Percentiles rank a stretch among this genome's conserved stretches.
phyloP scores from a whole-genome alignment of 2,113 vertebrate genomes.

The Falco punctatus region DNA sequence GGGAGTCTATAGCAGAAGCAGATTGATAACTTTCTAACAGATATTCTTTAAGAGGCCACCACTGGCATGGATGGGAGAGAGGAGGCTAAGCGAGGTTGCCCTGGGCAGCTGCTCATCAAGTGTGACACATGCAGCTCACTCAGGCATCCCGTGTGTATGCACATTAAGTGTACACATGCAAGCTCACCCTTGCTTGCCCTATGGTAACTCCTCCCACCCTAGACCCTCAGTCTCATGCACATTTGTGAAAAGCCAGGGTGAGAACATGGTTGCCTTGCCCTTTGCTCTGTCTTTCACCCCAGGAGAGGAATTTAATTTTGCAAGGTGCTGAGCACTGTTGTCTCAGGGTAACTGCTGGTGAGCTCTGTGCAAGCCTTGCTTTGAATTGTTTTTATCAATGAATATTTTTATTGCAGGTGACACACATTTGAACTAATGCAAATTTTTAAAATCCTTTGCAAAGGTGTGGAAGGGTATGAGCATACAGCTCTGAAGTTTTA shows the following conservation, averaged over 20 bases:
- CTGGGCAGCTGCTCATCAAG: not conserved
- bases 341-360: not conserved
- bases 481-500: not conserved
- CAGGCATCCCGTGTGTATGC: not conserved
- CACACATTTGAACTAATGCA: not conserved
- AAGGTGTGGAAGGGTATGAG: not conserved
- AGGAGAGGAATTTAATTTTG: not conserved
- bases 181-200: not conserved
- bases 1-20: not conserved
- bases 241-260: not conserved
- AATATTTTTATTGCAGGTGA: not conserved
- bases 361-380: not conserved
- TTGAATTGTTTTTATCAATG: not conserved
- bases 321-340: not conserved
- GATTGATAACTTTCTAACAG: not conserved
- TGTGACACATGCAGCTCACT: fast-evolving
- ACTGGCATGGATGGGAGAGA: not conserved
- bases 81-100: not conserved
- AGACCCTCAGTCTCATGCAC: not conserved
- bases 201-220: not conserved
- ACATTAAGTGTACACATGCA: not conserved
- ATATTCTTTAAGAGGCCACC: not conserved
- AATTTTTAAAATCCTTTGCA: not conserved
- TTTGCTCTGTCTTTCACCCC: not conserved
- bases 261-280: not conserved